Conservation (phyloP, 2,888 invertebrate species). For the Bhutanitis thaidina region DNA sequence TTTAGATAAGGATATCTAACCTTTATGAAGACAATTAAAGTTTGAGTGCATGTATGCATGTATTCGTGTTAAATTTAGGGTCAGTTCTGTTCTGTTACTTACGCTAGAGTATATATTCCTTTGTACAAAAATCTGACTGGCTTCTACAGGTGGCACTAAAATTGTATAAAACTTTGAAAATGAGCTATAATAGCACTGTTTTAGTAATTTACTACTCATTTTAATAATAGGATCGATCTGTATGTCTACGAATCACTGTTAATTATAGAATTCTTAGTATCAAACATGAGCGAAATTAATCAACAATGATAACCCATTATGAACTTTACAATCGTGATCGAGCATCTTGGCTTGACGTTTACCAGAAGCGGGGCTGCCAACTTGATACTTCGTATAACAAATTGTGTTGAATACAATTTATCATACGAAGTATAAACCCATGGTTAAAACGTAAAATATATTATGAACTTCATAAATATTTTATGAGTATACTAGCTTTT, state of each 20-base stretch:
- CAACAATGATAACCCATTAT: conserved; percentile 67
- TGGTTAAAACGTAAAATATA: no score
- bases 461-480: no score
- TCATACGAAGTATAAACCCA: no score
- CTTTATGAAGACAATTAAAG: background rate
- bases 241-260: conserved; percentile 18
- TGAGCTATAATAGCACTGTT: conserved; percentile 40
- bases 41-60: conserved; percentile 17
- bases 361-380: no score
- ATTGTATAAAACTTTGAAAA: conserved; percentile 35
- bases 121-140: conserved; percentile 35
- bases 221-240: conserved; percentile 24
- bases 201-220: conserved; percentile 52
- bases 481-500: no score
- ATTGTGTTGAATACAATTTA: no score
- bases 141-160: conserved; percentile 30
- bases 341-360: conserved; percentile 29
- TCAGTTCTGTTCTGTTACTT: conserved; percentile 28
- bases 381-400: background rate
- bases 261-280: conserved; percentile 40
- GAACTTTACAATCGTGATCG: conserved; percentile 57
- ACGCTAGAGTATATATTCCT: conserved; percentile 56
- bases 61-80: background rate
- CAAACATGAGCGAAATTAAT: conserved; percentile 45
- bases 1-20: conserved; percentile 11